Evolutionary conservation across 2,797 vertebrate genomes (phyloP).

Genomic region (Pseudocheirus occidentalis): DNA sequence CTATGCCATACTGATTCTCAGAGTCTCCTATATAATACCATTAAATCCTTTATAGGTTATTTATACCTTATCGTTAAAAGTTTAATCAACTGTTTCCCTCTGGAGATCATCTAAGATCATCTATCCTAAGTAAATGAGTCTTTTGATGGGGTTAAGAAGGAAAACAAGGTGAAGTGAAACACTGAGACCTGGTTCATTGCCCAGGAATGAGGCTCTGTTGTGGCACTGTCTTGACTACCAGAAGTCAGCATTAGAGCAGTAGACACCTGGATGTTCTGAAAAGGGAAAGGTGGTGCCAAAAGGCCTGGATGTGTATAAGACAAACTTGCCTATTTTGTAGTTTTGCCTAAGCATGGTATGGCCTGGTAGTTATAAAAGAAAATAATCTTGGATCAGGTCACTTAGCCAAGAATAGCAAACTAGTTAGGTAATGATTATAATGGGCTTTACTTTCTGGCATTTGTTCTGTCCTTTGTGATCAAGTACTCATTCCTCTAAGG

Average conservation of each 20-base stretch:
- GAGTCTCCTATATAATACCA: neutral
- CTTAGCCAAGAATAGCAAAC: neutral
- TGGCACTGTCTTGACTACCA: neutral
- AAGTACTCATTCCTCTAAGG: neutral
- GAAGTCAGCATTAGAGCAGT: neutral
- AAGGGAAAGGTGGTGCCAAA: neutral
- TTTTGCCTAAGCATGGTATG: neutral
- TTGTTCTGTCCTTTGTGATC: neutral
- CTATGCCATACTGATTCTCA: neutral
- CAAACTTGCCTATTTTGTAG: neutral
- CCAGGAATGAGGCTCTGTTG: neutral
- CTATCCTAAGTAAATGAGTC: neutral
- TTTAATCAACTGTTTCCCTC: neutral
- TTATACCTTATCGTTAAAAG: neutral
- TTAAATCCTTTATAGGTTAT: neutral
- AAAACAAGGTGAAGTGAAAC: neutral
- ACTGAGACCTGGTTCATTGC: neutral
- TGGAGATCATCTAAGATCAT: neutral
- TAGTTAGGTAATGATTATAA: neutral
- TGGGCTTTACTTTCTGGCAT: neutral
- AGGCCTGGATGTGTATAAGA: neutral
- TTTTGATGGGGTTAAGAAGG: neutral
- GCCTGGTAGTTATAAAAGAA: neutral
- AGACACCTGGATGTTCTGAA: neutral
- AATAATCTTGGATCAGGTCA: neutral